These are phyloP conservation scores for Myxocyprinus asiaticus DNA, from an alignment of 2,113 vertebrate species.

Conservation along the genomic window DNA sequence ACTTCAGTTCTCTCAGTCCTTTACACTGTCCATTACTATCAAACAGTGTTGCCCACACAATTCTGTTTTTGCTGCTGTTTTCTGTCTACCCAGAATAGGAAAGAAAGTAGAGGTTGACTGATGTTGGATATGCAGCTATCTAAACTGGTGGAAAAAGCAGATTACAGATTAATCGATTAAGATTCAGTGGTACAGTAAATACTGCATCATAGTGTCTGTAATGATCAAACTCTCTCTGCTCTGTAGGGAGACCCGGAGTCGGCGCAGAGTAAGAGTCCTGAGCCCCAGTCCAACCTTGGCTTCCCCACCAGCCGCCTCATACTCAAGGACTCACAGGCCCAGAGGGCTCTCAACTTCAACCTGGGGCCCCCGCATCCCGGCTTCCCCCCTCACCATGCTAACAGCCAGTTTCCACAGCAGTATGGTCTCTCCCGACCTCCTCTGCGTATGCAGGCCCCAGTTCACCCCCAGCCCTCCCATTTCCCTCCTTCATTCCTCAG, in stretches of 20 bases:
- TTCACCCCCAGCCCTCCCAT: conserved; percentile 78
- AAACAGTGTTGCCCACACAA: too few species aligned
- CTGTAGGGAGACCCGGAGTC: conserved; percentile 85
- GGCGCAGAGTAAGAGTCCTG: conserved; percentile 85
- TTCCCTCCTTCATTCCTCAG: conserved; percentile 86
- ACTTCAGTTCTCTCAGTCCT: too few species aligned
- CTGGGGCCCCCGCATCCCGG: conserved; percentile 84
- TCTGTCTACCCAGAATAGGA: too few species aligned
- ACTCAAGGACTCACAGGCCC: conserved; percentile 87
- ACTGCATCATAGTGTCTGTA: neutral
- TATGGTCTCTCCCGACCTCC: conserved; percentile 85
- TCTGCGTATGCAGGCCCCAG: conserved; percentile 82
- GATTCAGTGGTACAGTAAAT: too few species aligned
- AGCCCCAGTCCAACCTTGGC: conserved; percentile 79
- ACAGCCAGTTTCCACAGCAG: conserved; percentile 79
- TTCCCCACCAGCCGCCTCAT: conserved; percentile 86
- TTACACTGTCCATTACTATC: too few species aligned
- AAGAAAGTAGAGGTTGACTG: too few species aligned
- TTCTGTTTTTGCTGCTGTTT: too few species aligned
- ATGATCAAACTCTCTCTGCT: conserved; percentile 11
- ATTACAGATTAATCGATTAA: too few species aligned
- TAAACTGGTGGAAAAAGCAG: too few species aligned
- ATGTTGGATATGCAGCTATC: too few species aligned
- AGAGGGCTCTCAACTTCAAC: conserved; percentile 88
- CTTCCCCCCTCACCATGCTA: conserved; percentile 76